Evolutionary conservation across 2,888 invertebrate genomes (phyloP).

Genomic region (Tenthredo notha): DNA sequence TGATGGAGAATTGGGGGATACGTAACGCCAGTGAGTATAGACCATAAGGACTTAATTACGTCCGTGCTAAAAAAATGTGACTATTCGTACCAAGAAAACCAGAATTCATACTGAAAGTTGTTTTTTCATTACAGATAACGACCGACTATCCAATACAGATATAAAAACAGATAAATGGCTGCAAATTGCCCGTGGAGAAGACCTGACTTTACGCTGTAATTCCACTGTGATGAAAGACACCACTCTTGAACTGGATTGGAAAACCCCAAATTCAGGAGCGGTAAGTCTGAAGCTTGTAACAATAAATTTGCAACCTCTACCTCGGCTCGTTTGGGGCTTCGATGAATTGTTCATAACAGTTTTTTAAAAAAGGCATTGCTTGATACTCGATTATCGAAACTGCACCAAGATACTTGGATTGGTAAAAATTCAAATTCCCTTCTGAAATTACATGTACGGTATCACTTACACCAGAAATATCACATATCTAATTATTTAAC

Average conservation of each 20-base stretch:
- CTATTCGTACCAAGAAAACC: background rate
- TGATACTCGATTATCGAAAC: background rate
- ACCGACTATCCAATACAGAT: background rate
- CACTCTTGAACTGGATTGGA: constrained; percentile 60
- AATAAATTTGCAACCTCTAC: background rate
- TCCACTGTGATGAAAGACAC: constrained; percentile 59
- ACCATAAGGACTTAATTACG: background rate
- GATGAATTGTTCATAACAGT: background rate
- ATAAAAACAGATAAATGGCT: constrained; percentile 62
- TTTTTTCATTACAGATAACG: background rate
- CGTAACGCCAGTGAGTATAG: background rate
- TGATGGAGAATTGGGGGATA: background rate
- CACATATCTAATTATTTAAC: background rate
- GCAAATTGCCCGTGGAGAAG: constrained; percentile 69
- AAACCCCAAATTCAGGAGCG: constrained; percentile 56
- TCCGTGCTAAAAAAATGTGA: background rate
- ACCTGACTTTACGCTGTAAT: constrained; percentile 65
- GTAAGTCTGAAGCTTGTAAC: background rate
- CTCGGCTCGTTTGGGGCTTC: background rate
- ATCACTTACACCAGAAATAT: background rate
- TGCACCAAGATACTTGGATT: background rate
- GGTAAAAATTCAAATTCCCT: background rate
- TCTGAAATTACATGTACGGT: background rate
- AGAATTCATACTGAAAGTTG: background rate
- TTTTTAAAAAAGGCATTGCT: background rate